Conservation (phyloP, 2,113 vertebrate genomes). For the Bothrops jararaca region DNA sequence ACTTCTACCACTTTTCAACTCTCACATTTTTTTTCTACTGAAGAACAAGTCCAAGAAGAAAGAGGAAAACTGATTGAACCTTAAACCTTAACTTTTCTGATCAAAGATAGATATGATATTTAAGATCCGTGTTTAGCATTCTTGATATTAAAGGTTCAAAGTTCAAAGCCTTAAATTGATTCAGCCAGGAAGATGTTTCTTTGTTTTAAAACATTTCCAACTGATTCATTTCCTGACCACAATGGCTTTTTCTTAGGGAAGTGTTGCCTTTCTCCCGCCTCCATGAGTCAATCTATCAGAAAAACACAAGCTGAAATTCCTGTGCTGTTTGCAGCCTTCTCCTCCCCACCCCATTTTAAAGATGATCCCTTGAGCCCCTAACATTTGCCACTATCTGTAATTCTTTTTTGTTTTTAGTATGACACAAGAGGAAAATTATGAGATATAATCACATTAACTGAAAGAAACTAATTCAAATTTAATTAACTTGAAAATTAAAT, state of each 20-base stretch:
- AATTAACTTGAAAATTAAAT: not conserved
- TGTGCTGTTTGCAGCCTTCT: not conserved
- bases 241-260: not conserved
- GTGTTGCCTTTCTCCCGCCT: not conserved
- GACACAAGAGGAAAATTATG: not conserved
- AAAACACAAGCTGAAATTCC: not conserved
- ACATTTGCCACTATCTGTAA: not conserved
- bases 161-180: not conserved
- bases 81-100: not conserved
- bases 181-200: not conserved
- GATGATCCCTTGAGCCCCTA: not conserved
- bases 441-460: not conserved
- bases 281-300: not conserved
- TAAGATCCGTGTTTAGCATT: not conserved
- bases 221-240: not conserved
- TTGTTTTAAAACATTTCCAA: not conserved
- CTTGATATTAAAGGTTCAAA: not conserved
- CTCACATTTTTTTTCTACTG: not conserved
- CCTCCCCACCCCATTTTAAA: not conserved
- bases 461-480: not conserved
- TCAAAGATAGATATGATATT: not conserved
- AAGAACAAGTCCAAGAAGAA: not conserved
- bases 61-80: not conserved
- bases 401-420: not conserved
- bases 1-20: not conserved